These are phyloP conservation scores for Macroglossus sobrinus DNA, from an alignment of 2,113 vertebrate species.

Conservation along the genomic window DNA sequence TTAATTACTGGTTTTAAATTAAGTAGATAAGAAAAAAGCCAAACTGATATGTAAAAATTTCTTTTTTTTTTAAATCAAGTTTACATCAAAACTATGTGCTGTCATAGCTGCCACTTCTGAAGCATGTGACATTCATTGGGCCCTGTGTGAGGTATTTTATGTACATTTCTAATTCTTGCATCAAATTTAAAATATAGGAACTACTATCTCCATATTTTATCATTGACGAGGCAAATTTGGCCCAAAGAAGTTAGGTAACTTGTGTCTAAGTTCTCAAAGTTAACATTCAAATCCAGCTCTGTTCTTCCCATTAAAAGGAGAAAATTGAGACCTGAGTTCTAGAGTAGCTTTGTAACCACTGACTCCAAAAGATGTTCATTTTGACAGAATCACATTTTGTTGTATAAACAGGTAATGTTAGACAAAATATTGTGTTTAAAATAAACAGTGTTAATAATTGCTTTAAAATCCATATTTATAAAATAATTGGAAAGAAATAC, in stretches of 20 bases:
- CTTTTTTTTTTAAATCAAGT: neutral
- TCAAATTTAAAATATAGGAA: neutral
- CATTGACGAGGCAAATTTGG: neutral
- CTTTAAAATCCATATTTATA: neutral
- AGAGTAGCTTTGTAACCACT: neutral
- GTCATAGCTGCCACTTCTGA: neutral
- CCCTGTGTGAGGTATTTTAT: neutral
- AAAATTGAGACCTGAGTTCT: neutral
- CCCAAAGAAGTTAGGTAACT: neutral
- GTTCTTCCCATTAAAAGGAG: neutral
- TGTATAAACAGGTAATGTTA: neutral
- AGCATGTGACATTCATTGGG: accelerated
- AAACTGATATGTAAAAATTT: neutral
- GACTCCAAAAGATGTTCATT: neutral
- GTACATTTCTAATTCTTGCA: neutral
- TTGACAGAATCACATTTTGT: neutral
- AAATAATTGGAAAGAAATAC: neutral
- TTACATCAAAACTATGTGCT: neutral
- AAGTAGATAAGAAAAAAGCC: neutral
- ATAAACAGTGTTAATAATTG: neutral
- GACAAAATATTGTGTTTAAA: neutral
- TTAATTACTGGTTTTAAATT: neutral
- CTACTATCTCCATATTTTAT: neutral
- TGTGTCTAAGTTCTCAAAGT: neutral
- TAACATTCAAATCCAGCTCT: neutral